A percentile compares a stretch with the other conserved stretches of the same genome.
phyloP scores from a whole-genome alignment of 2,797 vertebrate species.

The Melanotaenia trifasciata region DNA sequence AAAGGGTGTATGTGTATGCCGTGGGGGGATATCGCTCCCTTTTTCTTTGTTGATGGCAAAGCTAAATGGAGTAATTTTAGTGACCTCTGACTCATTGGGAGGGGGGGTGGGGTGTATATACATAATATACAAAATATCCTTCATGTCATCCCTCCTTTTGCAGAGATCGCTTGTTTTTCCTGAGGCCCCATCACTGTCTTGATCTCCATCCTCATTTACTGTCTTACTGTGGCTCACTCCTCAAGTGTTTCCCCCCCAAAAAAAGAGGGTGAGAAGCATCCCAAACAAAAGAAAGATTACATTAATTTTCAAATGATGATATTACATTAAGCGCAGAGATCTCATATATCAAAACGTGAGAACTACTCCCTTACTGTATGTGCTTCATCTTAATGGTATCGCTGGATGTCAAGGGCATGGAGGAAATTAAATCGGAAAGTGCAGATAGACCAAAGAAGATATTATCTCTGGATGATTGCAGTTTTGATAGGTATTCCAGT shows the following conservation, averaged over 20 bases:
- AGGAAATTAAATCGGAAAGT: conserved; percentile 99
- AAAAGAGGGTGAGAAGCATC: conserved; percentile 54
- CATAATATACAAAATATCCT: conserved; percentile 43
- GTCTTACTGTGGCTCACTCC: conserved; percentile 16
- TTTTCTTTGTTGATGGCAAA: conserved; percentile 87
- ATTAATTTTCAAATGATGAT: conserved; percentile 99
- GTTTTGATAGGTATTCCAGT: conserved; percentile 99
- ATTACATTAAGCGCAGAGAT: conserved; percentile 94
- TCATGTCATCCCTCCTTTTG: conserved; percentile 14
- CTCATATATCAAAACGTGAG: conserved; percentile 94
- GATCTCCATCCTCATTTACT: conserved; percentile 13
- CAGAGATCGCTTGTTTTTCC: conserved; percentile 33
- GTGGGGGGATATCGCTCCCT: conserved; percentile 72
- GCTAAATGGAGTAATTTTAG: conserved; percentile 98
- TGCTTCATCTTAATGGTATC: conserved; percentile 99
- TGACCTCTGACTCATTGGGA: conserved; percentile 88
- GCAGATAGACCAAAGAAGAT: conserved; percentile 99
- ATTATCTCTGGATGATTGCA: conserved; percentile 99
- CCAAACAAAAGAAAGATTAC: conserved; percentile 98
- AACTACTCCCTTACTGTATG: conserved; percentile 96
- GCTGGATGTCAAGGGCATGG: conserved; percentile 99
- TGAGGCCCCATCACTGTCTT: conserved; percentile 64
- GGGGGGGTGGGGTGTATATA: not conserved
- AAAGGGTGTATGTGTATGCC: conserved; percentile 61
- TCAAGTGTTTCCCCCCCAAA: conserved; percentile 32